Percentiles rank a stretch among this genome's conserved stretches.
phyloP scores from a whole-genome alignment of 2,888 invertebrate genomes.

The Blastobasis adustella region DNA sequence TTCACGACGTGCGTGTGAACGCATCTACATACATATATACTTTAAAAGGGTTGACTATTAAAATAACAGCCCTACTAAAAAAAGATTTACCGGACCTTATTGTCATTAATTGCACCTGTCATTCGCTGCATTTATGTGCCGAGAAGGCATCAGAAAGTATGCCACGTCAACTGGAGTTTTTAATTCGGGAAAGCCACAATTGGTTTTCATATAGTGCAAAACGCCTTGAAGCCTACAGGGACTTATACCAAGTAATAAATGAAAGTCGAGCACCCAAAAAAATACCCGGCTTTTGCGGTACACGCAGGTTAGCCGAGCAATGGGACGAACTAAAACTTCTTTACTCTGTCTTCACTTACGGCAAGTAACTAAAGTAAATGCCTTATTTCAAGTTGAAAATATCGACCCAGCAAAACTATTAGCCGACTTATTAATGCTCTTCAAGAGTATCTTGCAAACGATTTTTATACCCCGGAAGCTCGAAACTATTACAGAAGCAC shows the following conservation, averaged over 20 bases:
- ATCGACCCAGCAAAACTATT: slow-evolving; percentile 6
- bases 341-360: slow-evolving; percentile 4
- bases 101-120: slow-evolving; percentile 8
- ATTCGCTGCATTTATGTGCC: slow-evolving; percentile 12
- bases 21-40: too few relatives aligned
- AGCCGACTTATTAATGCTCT: slow-evolving; percentile 5
- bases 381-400: slow-evolving; percentile 8
- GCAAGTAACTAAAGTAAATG: slow-evolving; percentile 6
- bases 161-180: slow-evolving; percentile 11
- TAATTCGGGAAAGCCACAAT: slow-evolving; percentile 7
- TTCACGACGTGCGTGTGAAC: too few relatives aligned
- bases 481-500: background rate
- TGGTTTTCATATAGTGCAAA: slow-evolving; percentile 10
- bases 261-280: slow-evolving; percentile 5
- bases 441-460: slow-evolving; percentile 5
- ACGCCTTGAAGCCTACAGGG: slow-evolving; percentile 3
- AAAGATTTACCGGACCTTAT: slow-evolving; percentile 9
- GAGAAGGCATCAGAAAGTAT: slow-evolving; percentile 12
- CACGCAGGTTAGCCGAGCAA: slow-evolving; percentile 8
- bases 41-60: too few relatives aligned
- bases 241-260: slow-evolving; percentile 5
- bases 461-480: slow-evolving; percentile 5
- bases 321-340: slow-evolving; percentile 9
- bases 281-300: slow-evolving; percentile 6
- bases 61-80: slow-evolving; percentile 12